These are phyloP conservation scores for Epinephelus fuscoguttatus DNA, from an alignment of 2,113 vertebrate genomes.

Conservation along the genomic window DNA sequence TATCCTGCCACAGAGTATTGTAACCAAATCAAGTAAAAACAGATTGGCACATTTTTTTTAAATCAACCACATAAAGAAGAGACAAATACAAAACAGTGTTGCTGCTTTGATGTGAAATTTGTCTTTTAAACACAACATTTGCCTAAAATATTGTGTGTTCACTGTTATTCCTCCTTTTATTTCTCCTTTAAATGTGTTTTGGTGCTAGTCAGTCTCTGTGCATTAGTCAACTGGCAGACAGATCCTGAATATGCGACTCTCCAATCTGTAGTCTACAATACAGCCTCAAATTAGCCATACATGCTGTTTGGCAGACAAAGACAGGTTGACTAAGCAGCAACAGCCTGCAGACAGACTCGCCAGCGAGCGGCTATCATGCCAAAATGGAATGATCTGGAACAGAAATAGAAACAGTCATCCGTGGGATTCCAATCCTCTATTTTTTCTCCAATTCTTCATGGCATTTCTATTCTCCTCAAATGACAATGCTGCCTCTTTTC, in stretches of 20 bases:
- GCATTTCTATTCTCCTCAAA: conserved; percentile 30
- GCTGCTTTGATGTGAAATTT: neutral
- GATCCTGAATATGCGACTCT: conserved; percentile 23
- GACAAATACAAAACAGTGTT: neutral
- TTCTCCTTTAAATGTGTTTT: neutral
- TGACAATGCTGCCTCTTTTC: conserved; percentile 32
- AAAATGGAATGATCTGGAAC: conserved; percentile 54
- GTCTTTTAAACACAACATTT: neutral
- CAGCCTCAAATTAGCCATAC: conserved; percentile 66
- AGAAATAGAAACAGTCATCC: conserved; percentile 76
- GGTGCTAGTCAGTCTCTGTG: neutral
- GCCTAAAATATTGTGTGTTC: neutral
- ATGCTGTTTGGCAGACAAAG: conserved; percentile 69
- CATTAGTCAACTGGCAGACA: conserved; percentile 32
- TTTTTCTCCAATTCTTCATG: conserved; percentile 29
- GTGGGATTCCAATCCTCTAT: conserved; percentile 55
- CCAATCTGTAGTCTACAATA: conserved; percentile 64
- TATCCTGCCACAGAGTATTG: neutral
- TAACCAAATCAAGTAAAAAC: neutral
- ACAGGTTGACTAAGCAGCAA: conserved; percentile 71
- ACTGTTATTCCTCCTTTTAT: neutral
- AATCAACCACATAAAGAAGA: neutral
- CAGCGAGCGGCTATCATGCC: conserved; percentile 56
- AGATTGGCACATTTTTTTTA: neutral
- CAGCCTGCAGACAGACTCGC: conserved; percentile 67